Conservation (phyloP, 2,797 vertebrate species). For the Poecilia velifera region DNA sequence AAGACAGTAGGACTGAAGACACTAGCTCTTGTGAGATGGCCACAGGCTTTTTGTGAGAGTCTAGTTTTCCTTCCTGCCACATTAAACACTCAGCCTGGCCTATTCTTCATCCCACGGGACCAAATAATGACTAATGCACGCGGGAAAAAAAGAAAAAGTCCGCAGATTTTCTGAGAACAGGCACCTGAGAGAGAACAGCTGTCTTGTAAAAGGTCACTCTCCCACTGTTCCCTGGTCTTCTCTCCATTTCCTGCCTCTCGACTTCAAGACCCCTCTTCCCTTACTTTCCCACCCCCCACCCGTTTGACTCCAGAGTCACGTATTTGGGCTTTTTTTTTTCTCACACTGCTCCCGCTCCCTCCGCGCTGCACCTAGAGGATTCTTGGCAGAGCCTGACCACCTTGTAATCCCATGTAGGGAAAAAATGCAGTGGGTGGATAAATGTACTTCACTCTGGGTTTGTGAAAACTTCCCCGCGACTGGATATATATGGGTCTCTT, state of each 20-base stretch:
- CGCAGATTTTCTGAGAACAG: conserved; percentile 91
- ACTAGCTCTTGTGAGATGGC: conserved; percentile 23
- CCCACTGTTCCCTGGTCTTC: conserved; percentile 68
- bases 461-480: conserved; percentile 89
- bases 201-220: conserved; percentile 86
- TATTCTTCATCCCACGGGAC: conserved; percentile 85
- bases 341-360: conserved; percentile 78
- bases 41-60: conserved; percentile 42
- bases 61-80: conserved; percentile 69
- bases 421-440: conserved; percentile 84
- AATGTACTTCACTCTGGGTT: conserved; percentile 80
- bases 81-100: conserved; percentile 57
- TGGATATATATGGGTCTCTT: conserved; percentile 84
- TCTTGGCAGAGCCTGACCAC: conserved; percentile 88
- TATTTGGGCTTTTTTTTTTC: conserved; percentile 71
- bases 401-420: conserved; percentile 87
- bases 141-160: conserved; percentile 81
- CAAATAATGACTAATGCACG: conserved; percentile 90
- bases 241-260: conserved; percentile 67
- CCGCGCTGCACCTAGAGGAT: conserved; percentile 91
- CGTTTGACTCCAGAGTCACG: conserved; percentile 84
- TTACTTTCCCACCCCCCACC: conserved; percentile 75
- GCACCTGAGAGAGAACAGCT: conserved; percentile 97
- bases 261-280: conserved; percentile 75
- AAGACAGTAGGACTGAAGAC: conserved; percentile 7